Percentiles rank a stretch among this genome's conserved stretches.
Evolutionary conservation across 2,797 vertebrate genomes (phyloP).

Genomic region (Meriones psammophilus): DNA sequence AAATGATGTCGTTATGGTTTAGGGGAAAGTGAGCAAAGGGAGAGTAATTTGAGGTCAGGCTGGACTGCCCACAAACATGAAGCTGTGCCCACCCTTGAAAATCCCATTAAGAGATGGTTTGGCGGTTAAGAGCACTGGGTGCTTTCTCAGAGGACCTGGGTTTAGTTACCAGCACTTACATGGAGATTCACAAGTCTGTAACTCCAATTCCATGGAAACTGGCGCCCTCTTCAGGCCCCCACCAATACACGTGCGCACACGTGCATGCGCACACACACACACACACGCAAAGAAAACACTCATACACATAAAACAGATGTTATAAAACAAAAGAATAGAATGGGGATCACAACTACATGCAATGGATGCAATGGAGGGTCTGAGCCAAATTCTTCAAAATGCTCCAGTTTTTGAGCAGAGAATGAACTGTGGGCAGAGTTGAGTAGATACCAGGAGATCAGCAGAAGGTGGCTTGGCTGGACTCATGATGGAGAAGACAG

Average conservation of each 20-base stretch:
- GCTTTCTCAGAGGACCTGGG: background rate
- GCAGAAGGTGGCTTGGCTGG: background rate
- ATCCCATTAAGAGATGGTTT: background rate
- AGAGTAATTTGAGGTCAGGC: background rate
- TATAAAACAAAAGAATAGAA: background rate
- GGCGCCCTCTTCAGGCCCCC: background rate
- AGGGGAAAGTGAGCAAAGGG: background rate
- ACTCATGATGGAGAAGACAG: fast-evolving
- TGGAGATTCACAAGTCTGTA: background rate
- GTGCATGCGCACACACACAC: too few relatives aligned
- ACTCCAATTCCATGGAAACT: background rate
- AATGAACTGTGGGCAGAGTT: background rate
- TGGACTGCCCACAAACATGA: fast-evolving
- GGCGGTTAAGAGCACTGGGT: background rate
- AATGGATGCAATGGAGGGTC: too few relatives aligned
- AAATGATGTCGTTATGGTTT: background rate
- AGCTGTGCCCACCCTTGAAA: background rate
- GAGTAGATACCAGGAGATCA: background rate
- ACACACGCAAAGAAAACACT: background rate
- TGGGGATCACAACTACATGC: too few relatives aligned
- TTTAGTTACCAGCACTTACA: background rate
- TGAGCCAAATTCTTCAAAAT: background rate
- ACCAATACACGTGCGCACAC: background rate
- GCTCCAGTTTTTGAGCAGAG: background rate
- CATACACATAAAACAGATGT: background rate